Evolutionary conservation across 2,113 vertebrate species (phyloP).

Genomic region (Sisor rabdophorus): DNA sequence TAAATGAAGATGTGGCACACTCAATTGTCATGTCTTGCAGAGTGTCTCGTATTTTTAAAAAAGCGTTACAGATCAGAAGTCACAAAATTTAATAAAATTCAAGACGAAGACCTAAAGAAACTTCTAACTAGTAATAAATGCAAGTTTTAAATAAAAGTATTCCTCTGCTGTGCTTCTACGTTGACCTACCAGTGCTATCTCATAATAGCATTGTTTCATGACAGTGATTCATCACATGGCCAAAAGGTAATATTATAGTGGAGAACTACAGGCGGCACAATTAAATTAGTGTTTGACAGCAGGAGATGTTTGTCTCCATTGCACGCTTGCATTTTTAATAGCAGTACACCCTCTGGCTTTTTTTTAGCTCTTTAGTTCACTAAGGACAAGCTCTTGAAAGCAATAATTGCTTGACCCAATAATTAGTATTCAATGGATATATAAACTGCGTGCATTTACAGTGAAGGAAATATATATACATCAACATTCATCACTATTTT

Average conservation of each 20-base stretch:
- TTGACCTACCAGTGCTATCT: slow-evolving; percentile 56
- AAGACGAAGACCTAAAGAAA: slow-evolving; percentile 35
- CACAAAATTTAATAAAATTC: neutral
- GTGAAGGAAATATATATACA: slow-evolving; percentile 20
- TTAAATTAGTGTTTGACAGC: slow-evolving; percentile 74
- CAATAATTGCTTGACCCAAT: slow-evolving; percentile 39
- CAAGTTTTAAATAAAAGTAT: slow-evolving; percentile 57
- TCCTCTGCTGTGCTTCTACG: slow-evolving; percentile 53
- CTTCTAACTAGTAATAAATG: slow-evolving; percentile 64
- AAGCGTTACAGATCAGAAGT: slow-evolving; percentile 5
- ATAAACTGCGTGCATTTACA: slow-evolving; percentile 36
- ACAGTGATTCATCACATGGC: slow-evolving; percentile 69
- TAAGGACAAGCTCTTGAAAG: slow-evolving; percentile 41
- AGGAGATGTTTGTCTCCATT: slow-evolving; percentile 67
- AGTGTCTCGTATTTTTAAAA: neutral
- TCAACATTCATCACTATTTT: neutral
- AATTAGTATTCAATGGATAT: slow-evolving; percentile 41
- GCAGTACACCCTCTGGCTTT: slow-evolving; percentile 47
- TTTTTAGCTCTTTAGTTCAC: slow-evolving; percentile 24
- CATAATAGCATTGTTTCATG: slow-evolving; percentile 67
- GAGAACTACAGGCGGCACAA: slow-evolving; percentile 67
- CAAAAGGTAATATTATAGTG: slow-evolving; percentile 71
- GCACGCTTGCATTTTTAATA: slow-evolving; percentile 68
- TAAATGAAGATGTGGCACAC: too few relatives aligned
- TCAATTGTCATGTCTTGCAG: slow-evolving; percentile 8